A percentile compares a stretch with the other conserved stretches of the same genome.
Conservation (phyloP, 2,888 invertebrate species). For the Drosophila parthenogenetica region DNA sequence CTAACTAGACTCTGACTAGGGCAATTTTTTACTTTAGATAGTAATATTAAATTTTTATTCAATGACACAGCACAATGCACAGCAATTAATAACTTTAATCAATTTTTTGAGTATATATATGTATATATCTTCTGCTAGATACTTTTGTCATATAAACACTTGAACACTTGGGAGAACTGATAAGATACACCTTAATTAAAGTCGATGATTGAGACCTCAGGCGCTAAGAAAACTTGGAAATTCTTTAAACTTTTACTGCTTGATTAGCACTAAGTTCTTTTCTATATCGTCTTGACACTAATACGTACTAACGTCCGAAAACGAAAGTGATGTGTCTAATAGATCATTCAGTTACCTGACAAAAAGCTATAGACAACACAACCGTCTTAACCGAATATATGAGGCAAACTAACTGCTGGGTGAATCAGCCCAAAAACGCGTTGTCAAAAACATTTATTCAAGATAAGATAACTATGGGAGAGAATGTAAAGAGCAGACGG, state of each 20-base stretch:
- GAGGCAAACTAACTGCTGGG: conserved; percentile 18
- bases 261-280: too few relatives aligned
- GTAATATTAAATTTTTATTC: background rate
- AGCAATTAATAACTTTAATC: background rate
- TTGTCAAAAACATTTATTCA: background rate
- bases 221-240: background rate
- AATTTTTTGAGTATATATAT: background rate
- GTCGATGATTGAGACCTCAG: background rate
- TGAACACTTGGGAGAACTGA: background rate
- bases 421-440: conserved; percentile 32
- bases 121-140: background rate
- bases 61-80: background rate
- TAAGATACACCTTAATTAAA: background rate
- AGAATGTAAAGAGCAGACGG: conserved; percentile 47
- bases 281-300: background rate
- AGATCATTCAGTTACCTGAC: conserved; percentile 3
- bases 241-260: too few relatives aligned
- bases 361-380: conserved; percentile 8
- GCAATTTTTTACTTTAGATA: background rate
- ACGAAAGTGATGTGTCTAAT: conserved; percentile 1
- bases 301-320: background rate
- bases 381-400: conserved; percentile 21
- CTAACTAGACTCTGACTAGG: background rate
- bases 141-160: background rate
- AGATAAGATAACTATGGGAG: conserved; percentile 44